These are phyloP conservation scores for Tachuris rubrigastra DNA, from an alignment of 2,113 vertebrate genomes.

Conservation along the genomic window DNA sequence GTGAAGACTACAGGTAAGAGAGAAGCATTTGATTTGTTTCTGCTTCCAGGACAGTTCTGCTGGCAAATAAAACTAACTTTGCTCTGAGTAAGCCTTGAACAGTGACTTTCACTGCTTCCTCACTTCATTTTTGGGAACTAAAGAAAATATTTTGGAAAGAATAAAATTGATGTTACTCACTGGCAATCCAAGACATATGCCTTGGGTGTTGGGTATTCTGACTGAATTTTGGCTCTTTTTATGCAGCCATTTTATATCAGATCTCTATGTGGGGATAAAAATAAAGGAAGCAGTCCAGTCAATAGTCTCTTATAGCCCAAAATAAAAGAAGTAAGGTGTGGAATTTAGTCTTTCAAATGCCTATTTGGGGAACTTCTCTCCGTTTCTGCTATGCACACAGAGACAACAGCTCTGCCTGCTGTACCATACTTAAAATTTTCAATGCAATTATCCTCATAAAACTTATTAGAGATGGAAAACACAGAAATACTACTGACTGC, in stretches of 20 bases:
- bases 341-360: not conserved
- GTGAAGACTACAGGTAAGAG: too few species aligned
- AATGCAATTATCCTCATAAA: not conserved
- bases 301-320: not conserved
- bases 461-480: not conserved
- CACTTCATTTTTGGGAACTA: not conserved
- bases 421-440: not conserved
- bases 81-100: not conserved
- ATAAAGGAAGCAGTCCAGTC: not conserved
- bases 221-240: not conserved
- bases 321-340: not conserved
- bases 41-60: too few species aligned
- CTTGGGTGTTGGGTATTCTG: not conserved
- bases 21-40: too few species aligned
- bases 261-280: not conserved
- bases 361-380: not conserved
- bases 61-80: too few species aligned
- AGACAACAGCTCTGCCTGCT: not conserved
- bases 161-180: not conserved
- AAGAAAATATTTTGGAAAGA: not conserved
- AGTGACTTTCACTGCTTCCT: not conserved
- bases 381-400: not conserved
- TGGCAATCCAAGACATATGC: not conserved
- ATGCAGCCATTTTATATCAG: not conserved
- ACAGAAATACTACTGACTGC: fast-evolving